These are phyloP conservation scores for Galerucella calmariensis DNA, from an alignment of 2,888 invertebrate species.

Conservation along the genomic window DNA sequence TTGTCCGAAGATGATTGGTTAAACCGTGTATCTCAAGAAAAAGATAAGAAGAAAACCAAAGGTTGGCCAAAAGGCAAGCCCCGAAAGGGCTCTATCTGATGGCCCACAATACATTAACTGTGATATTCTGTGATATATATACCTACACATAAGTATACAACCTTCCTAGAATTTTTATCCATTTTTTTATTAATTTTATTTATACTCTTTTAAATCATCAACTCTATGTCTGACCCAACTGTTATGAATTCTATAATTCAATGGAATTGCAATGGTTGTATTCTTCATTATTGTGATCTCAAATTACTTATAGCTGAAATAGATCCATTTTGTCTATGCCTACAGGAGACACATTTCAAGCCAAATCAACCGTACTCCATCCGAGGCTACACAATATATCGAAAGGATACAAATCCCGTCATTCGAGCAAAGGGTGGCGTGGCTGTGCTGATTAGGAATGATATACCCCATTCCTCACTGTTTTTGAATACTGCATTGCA, in stretches of 20 bases:
- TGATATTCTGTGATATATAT: conserved; percentile 9
- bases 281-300: conserved; percentile 2
- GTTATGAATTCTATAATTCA: neutral
- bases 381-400: neutral
- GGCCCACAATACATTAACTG: neutral
- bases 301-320: too few relatives aligned
- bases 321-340: too few relatives aligned
- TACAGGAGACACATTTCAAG: too few relatives aligned
- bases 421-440: conserved; percentile 1
- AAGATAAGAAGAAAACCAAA: conserved; percentile 2
- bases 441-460: neutral
- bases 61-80: neutral
- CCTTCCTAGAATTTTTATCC: too few relatives aligned
- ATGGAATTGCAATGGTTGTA: conserved; percentile 1
- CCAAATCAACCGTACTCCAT: neutral
- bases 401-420: too few relatives aligned
- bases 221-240: neutral
- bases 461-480: neutral
- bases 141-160: too few relatives aligned
- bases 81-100: neutral
- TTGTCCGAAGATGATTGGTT: conserved; percentile 4
- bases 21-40: neutral
- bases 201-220: neutral
- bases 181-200: neutral
- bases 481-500: neutral